Base-by-base conservation (phyloP, 2,888 invertebrate species). In the Amphipyra berbera region DNA sequence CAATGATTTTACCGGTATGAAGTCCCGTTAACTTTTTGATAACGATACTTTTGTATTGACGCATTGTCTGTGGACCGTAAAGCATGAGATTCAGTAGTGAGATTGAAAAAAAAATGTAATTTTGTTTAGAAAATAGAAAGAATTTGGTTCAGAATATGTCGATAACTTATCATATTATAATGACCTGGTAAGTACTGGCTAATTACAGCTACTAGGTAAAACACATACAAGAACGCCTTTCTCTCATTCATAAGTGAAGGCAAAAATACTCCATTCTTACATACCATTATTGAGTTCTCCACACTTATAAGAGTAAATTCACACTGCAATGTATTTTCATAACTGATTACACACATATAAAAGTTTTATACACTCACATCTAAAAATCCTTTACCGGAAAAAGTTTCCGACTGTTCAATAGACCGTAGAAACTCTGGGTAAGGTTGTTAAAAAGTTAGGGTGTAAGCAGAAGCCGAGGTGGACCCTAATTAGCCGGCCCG, bases 391-490 rank as follows among this genome's bases (percentile, higher is more conserved):
- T 44, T 44, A 40, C 38, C 56, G 6, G 9, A 45, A 46, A 54
- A 69, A 48, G 37, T 61, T 65, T 35, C 12, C 0, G 38, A 60
- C 42, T 44, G 49, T 15, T 38, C 71, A 33, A 70, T 52, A 52
- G 33, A 42, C 27, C 44, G 47, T 55, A 54, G 66, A 59, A 67
- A 66, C 57, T 57, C 46, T 38, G 37, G 30, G 21, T n/a, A 14
- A 33, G 53, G 71, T 70, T 57, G 71, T 70, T 70, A 67, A 70
- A 69, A 70, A 70, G 71, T 70, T 70, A 54, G 49, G 37, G 38
- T 55, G 54, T 70, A 67, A 52, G 70, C 50, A 70, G 42, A 44
- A 50, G 54, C 41, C 52, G 58, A 53, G 65, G 55, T 73, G 40
- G 52, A 47, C 68, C 72, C 72, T 68, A 72, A 72, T 73, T 68